phyloP scores from a whole-genome alignment of 2,888 invertebrate genomes.

The Protonemura montana region DNA sequence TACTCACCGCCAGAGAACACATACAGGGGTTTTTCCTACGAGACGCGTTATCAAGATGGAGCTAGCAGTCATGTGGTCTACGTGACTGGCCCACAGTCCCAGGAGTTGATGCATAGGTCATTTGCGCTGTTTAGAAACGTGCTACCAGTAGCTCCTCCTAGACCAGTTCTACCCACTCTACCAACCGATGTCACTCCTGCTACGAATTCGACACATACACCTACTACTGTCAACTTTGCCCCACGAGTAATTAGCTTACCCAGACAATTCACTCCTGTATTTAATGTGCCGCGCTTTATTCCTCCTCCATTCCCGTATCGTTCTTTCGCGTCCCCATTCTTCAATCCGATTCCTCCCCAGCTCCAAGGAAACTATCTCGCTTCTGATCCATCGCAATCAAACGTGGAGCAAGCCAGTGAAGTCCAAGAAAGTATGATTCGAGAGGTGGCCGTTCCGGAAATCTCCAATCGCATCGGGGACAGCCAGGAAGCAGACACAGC shows the following conservation, averaged over 20 bases:
- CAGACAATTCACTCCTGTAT: not conserved
- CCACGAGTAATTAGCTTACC: not conserved
- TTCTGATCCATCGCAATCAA: not conserved
- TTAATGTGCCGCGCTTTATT: slow-evolving; percentile 12
- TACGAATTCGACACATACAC: not conserved
- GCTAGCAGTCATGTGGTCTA: slow-evolving; percentile 44
- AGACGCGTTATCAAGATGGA: slow-evolving; percentile 42
- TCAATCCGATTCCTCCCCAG: not conserved
- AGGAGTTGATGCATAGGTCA: slow-evolving; percentile 43
- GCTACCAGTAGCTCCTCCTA: slow-evolving; percentile 1
- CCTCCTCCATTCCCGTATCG: slow-evolving; percentile 17
- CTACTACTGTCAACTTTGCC: not conserved
- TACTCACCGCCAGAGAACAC: slow-evolving; percentile 35
- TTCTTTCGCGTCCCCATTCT: slow-evolving; percentile 16
- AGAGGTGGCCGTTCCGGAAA: slow-evolving; percentile 14
- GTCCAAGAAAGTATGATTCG: slow-evolving; percentile 18
- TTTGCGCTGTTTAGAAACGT: slow-evolving; percentile 22
- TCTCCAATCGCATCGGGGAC: slow-evolving; percentile 25
- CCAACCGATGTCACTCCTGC: not conserved
- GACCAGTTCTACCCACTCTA: not conserved
- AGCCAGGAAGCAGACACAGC: not conserved
- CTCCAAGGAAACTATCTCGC: not conserved
- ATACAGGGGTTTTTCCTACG: slow-evolving; percentile 42
- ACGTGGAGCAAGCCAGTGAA: not conserved
- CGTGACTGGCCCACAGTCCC: slow-evolving; percentile 45